Base-by-base conservation (phyloP, 2,797 vertebrate genomes). In the Pampus argenteus region DNA sequence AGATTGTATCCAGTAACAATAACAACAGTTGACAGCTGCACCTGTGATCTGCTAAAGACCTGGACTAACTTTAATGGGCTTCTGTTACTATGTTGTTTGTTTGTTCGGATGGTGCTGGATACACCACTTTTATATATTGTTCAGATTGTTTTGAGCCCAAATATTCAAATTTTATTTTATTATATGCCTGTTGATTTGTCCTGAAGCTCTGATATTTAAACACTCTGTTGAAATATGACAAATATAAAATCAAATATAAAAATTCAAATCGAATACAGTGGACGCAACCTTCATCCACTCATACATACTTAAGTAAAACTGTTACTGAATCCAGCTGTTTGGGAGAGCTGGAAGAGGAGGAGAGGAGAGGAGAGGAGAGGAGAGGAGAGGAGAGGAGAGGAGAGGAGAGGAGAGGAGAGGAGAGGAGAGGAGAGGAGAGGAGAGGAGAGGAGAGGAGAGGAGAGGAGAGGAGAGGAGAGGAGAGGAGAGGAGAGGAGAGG, bases 261-360 rank as follows among this genome's bases (percentile, higher is more conserved):
- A n/a, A n/a, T n/a, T n/a, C n/a, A n/a, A n/a, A n/a, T n/a, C n/a
- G n/a, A n/a, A n/a, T n/a, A n/a, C n/a, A n/a, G n/a, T n/a, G n/a
- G n/a, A n/a, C n/a, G n/a, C n/a, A n/a, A n/a, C n/a, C n/a, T n/a
- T n/a, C n/a, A n/a, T n/a, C n/a, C n/a, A n/a, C n/a, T n/a, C n/a
- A 36, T 36, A 10, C 7, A 36, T 36, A 36, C 11, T 18, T 4
- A 20, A 56, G n/a, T 55, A 40, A 71, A 69, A 48, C 50, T 78
- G 69, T 54, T 29, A 9, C 2, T 67, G 26, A 56, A 54, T 79
- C 78, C 76, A 79, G 80, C 61, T 80, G 78, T 87, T 76, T 59
- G 14, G 44, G 25, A n/a, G 25, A 51, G 28, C 69, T 47, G 61
- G 72, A 14, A 18, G 66, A 26, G 20, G 55, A 34, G 64, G 45